Base-by-base conservation (phyloP, 1,140 invertebrate genomes). In the Ceratina calcarata region DNA sequence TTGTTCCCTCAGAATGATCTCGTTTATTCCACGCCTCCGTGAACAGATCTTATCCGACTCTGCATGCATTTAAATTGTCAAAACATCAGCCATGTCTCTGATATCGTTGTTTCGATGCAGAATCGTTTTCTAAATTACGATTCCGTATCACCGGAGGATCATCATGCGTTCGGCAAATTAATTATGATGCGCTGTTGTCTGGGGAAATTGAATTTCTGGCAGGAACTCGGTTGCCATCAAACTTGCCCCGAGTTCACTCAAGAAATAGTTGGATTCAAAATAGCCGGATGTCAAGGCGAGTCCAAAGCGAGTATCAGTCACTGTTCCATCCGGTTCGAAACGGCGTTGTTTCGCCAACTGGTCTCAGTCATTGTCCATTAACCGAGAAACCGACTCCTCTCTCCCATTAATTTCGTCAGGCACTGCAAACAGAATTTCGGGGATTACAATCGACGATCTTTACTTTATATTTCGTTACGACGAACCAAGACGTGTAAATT, bases 331-430 rank as follows among this genome's bases (percentile, higher is more conserved):
- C 68, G 27, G 81, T 81, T 86, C 83, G 80, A n/a, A 81, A 83
- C 81, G 68, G 73, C 81, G 78, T 89, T 90, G 88, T 88, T 90
- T 90, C 78, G 77, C 84, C 85, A 86, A 87, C 83, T 87, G 77
- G 86, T 78, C 87, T 89, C 82, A 81, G 80, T 88, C 87, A 88
- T 86, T 87, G 87, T 88, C 87, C 80, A 80, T 78, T 84, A 78
- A 73, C 72, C 71, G 27, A n/a, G n/a, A n/a, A 57, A 55, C 62
- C 80, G 65, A 69, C 65, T 71, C n/a, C 64, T 75, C 74, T 58
- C 64, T 61, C 74, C 68, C 75, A 82, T 87, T 87, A 87, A 87
- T 87, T 86, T 74, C 71, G 77, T 87, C 81, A 76, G 69, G 58
- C 37, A 76, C 8, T 1, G 0, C 8, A 45, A 45, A 45, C 10